Percentiles rank a stretch among this genome's conserved stretches.
These are phyloP conservation scores for Clamator glandarius DNA, from an alignment of 2,797 vertebrate species.

Conservation along the genomic window DNA sequence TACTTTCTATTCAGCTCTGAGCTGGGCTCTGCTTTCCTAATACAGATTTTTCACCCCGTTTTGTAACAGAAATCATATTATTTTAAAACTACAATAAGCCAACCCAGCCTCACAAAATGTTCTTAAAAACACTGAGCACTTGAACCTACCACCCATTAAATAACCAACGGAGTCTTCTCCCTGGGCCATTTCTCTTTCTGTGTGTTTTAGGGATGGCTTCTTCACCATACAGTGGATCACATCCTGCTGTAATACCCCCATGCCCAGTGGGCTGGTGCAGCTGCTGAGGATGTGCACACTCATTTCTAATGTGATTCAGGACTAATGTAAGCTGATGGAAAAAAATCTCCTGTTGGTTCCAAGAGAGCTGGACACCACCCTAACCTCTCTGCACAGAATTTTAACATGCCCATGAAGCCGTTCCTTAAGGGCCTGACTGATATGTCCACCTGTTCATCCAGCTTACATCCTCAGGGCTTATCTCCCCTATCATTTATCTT, in stretches of 20 bases:
- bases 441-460: background rate
- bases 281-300: background rate
- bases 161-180: conserved; percentile 12
- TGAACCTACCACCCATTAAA: background rate
- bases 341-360: background rate
- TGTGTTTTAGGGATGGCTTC: background rate
- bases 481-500: background rate
- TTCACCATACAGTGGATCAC: background rate
- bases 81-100: conserved; percentile 9
- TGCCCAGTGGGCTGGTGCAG: background rate
- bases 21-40: background rate
- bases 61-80: conserved; percentile 23
- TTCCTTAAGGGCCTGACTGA: background rate
- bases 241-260: background rate
- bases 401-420: background rate
- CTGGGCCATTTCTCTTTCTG: background rate
- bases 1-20: background rate
- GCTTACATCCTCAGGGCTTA: background rate
- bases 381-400: background rate
- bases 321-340: background rate
- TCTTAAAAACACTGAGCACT: background rate
- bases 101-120: background rate
- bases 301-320: background rate
- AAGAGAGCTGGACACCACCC: background rate
- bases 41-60: background rate